Evolutionary conservation across 2,797 vertebrate genomes (phyloP).

Genomic region (Catamblyrhynchus diadema): DNA sequence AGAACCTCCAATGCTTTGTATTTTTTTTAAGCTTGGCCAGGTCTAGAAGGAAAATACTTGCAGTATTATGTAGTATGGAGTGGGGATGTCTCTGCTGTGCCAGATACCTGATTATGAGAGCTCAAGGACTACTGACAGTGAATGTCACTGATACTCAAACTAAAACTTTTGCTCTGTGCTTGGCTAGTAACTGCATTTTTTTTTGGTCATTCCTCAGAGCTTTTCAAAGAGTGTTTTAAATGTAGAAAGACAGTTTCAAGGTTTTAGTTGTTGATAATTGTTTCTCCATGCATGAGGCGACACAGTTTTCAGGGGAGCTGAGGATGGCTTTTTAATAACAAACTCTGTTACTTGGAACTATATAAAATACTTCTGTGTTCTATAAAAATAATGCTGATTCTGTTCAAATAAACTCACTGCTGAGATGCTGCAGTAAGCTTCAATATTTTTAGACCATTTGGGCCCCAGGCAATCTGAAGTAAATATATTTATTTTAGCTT

Average conservation of each 20-base stretch:
- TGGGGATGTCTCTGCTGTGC: background rate
- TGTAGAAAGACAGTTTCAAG: background rate
- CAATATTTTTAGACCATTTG: slow-evolving; percentile 45
- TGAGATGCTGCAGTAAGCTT: background rate
- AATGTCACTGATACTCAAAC: background rate
- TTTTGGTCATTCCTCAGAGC: background rate
- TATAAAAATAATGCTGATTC: slow-evolving; percentile 33
- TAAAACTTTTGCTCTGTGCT: background rate
- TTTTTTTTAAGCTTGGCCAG: background rate
- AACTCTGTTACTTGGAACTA: background rate
- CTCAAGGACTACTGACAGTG: background rate
- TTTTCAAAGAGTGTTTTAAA: background rate
- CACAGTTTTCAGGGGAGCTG: background rate
- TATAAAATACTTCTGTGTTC: background rate
- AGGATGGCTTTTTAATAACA: background rate
- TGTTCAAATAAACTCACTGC: slow-evolving; percentile 31
- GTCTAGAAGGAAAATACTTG: background rate
- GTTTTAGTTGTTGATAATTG: background rate
- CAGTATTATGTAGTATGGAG: background rate
- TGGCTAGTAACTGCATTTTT: background rate
- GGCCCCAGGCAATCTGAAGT: slow-evolving; percentile 24
- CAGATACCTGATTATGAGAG: background rate
- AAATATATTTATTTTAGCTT: slow-evolving; percentile 53
- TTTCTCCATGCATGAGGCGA: background rate
- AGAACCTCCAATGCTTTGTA: background rate